phyloP scores from a whole-genome alignment of 2,888 invertebrate species.

The Kryphioiulus occultus region DNA sequence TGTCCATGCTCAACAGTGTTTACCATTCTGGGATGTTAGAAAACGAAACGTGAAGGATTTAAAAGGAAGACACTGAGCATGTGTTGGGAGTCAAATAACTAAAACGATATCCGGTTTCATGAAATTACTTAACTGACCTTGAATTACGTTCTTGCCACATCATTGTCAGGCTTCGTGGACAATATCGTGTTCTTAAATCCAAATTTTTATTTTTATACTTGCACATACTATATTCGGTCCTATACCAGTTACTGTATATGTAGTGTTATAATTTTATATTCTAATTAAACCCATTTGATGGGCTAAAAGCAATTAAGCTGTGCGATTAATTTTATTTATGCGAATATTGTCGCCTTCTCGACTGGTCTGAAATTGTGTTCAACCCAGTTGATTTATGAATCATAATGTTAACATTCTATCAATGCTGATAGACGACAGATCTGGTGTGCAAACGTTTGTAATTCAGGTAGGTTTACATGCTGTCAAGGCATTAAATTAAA shows the following conservation, averaged over 20 bases:
- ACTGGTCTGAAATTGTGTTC: neutral
- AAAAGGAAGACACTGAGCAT: neutral
- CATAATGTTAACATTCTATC: neutral
- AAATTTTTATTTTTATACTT: neutral
- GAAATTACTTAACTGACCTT: conserved; percentile 4
- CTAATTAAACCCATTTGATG: neutral
- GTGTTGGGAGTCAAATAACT: neutral
- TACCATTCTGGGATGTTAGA: neutral
- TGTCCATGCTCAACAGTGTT: neutral
- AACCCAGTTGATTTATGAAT: neutral
- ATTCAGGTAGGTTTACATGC: neutral
- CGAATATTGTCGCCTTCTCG: neutral
- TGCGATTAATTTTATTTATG: neutral
- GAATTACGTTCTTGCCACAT: neutral
- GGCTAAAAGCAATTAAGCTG: neutral
- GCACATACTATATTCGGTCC: neutral
- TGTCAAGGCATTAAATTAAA: neutral
- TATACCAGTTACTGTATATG: neutral
- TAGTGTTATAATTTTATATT: neutral
- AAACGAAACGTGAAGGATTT: neutral
- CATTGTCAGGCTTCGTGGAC: neutral
- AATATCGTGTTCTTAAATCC: neutral
- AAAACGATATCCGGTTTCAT: conserved; percentile 20
- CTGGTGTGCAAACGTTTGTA: neutral
- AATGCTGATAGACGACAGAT: neutral